Base-by-base conservation (phyloP, 2,888 invertebrate species). In the Sarcophaga subvicina region DNA sequence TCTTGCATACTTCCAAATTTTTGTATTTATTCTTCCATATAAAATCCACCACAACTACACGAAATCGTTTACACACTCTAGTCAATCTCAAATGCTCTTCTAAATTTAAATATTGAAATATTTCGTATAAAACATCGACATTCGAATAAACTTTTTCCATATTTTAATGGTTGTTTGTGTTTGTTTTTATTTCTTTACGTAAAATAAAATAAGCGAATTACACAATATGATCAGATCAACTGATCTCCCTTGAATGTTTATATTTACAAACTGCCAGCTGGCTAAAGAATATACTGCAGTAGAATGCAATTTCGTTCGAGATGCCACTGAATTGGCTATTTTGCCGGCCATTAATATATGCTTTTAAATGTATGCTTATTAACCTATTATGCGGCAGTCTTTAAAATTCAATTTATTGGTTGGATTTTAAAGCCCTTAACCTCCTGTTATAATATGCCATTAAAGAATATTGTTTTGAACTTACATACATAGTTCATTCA, bases 21-120 rank as follows among this genome's bases (percentile, higher is more conserved):
- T 71, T 80, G 20, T 80, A 80, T 80, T 80, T 80, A n/a, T 85
- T 76, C 37, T 71, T 80, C 84, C 84, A 85, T 17, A 85, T 54
- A 66, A 85, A 85, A 62, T 85, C 80, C n/a, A 85, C 76, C 14
- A 85, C 62, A 4, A 85, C 84, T 11, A 49, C 77, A 3, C 66
- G 71, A 85, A 85, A 85, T 60, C 76, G 66, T 17, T 66, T 10
- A 67, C 80, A 85, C 2, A 85, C 80, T 72, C 66, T 80, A 2
- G 84, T 80, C 60, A 85, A 71, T 14, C 71, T 85, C 47, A 85
- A 10, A 22, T 80, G 71, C 27, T 85, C 84, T 12, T 85, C 84
- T 37, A 80, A 62, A 49, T 80, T 80, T 25, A 85, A 6, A 67
- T 85, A 76, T 72, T 80, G 70, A 72, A 85, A 85, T 20, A 85